Conservation (phyloP, 2,113 vertebrate species). For the Nymphicus hollandicus region DNA sequence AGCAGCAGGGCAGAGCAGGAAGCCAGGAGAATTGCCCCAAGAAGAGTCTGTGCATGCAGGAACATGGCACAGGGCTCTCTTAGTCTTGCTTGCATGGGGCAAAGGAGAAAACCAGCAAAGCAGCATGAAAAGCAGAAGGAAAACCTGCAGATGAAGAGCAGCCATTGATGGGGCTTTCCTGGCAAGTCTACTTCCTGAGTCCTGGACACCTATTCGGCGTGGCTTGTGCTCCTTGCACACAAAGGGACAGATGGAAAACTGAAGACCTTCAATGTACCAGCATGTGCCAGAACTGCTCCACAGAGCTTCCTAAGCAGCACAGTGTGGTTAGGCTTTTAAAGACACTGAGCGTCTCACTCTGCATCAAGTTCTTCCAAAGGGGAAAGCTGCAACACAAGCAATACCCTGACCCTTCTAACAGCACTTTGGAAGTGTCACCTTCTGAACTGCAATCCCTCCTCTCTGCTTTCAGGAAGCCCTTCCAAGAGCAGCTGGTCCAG, state of each 20-base stretch:
- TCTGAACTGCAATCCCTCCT: not conserved
- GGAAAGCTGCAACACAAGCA: not conserved
- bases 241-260: not conserved
- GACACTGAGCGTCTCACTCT: accelerated
- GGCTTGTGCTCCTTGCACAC: not conserved
- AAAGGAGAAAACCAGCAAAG: not conserved
- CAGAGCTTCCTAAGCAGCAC: not conserved
- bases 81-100: not conserved
- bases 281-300: not conserved
- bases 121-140: not conserved
- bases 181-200: not conserved
- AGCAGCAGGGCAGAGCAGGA: not conserved
- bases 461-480: not conserved
- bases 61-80: not conserved
- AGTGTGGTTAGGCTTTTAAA: not conserved
- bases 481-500: not conserved
- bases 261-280: accelerated
- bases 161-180: not conserved
- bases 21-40: not conserved
- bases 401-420: not conserved
- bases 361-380: not conserved
- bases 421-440: not conserved
- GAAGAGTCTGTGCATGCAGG: not conserved
- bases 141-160: not conserved
- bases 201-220: accelerated